Evolutionary conservation across 2,888 invertebrate genomes (phyloP).

Genomic region (Plagodis pulveraria): DNA sequence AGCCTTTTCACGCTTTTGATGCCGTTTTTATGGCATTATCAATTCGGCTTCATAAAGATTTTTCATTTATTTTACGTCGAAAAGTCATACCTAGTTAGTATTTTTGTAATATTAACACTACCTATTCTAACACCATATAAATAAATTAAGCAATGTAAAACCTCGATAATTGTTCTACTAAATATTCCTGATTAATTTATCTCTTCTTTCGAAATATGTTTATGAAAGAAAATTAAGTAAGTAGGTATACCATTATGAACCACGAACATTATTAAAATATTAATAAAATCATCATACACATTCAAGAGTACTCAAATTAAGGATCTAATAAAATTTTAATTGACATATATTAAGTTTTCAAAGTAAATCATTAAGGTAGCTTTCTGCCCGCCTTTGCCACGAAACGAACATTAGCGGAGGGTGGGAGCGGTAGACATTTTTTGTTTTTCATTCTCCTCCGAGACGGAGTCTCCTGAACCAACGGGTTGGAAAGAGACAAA

Average conservation of each 20-base stretch:
- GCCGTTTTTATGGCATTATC: slow-evolving; percentile 51
- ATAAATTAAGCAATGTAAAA: no score
- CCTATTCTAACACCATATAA: no score
- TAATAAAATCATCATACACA: slow-evolving; percentile 70
- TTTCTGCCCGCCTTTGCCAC: slow-evolving; percentile 65
- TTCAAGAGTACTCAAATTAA: slow-evolving; percentile 63
- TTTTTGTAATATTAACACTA: no score
- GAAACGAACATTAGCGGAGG: slow-evolving; percentile 71
- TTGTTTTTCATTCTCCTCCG: slow-evolving; percentile 76
- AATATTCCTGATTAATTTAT: no score
- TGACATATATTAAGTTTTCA: slow-evolving; percentile 80
- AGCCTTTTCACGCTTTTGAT: slow-evolving; percentile 55
- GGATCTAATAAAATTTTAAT: slow-evolving; percentile 81
- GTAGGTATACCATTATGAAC: slow-evolving; percentile 45
- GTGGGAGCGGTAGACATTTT: slow-evolving; percentile 75
- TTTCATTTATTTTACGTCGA: slow-evolving; percentile 11
- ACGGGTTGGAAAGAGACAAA: slow-evolving; percentile 70
- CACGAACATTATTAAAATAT: slow-evolving; percentile 66
- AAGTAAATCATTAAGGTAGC: slow-evolving; percentile 80
- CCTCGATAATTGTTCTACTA: no score
- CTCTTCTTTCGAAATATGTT: no score
- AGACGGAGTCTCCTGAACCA: slow-evolving; percentile 50
- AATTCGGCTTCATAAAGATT: slow-evolving; percentile 30
- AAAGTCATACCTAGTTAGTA: neutral
- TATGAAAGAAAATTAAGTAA: slow-evolving; percentile 12